These are phyloP conservation scores for Homarus gammarus DNA, from an alignment of 2,888 invertebrate species.

Conservation along the genomic window DNA sequence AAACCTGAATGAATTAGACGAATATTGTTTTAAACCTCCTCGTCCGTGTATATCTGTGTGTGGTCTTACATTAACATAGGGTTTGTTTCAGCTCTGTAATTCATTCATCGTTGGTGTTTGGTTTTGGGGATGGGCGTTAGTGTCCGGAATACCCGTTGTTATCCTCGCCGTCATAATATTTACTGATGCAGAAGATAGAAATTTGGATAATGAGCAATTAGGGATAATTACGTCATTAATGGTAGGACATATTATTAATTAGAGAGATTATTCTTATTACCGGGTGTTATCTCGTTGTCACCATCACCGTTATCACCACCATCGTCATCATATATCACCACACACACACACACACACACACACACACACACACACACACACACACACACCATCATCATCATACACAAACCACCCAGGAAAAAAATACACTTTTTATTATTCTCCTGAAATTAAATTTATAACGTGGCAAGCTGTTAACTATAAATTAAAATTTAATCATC, in stretches of 20 bases:
- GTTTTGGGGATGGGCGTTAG: neutral
- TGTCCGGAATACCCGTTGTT: too few relatives aligned
- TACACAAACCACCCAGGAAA: neutral
- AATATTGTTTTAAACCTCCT: too few relatives aligned
- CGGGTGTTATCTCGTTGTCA: neutral
- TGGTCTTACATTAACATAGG: too few relatives aligned
- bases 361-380: too few relatives aligned
- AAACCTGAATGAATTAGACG: too few relatives aligned
- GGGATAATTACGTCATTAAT: neutral
- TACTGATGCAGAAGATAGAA: too few relatives aligned
- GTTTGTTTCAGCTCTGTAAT: too few relatives aligned
- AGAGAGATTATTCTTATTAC: too few relatives aligned
- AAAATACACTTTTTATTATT: slow-evolving; percentile 20
- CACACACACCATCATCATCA: neutral
- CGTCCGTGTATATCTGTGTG: too few relatives aligned
- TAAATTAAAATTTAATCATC: slow-evolving; percentile 35
- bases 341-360: too few relatives aligned
- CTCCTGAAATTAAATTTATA: slow-evolving; percentile 46
- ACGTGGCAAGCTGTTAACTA: slow-evolving; percentile 42
- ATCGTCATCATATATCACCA: neutral
- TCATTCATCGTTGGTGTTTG: too few relatives aligned
- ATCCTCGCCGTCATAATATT: neutral
- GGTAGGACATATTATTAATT: neutral
- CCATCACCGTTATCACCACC: neutral
- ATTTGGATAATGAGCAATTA: too few relatives aligned